Evolutionary conservation across 2,113 vertebrate genomes (phyloP), one percentile per base, ranked within the genome.

Genomic region (Colius striatus): DNA sequence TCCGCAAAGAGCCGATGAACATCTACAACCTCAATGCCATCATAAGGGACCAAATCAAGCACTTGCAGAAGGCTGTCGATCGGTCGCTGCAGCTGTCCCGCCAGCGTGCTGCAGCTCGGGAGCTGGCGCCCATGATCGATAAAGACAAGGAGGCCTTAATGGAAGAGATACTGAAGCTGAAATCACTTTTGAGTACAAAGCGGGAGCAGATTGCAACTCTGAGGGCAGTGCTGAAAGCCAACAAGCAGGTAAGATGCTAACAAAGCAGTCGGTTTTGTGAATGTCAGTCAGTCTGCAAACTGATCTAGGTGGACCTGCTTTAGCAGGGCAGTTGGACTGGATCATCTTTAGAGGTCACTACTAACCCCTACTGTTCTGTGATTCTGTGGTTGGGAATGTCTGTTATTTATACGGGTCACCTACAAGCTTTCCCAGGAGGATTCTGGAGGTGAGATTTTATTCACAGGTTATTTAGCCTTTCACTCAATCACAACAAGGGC

Each of bases 1-100:
- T 99, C 94, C 98, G 99, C 58, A 99, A 98, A 95, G 99, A 99
- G 98, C 99, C 99, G 17, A 99, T 99, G 99, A 99, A 99, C 93
- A 99, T 99, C 97, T 99, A 99, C 96, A 99, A 99, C 98, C 98
- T 99, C 91, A 99, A 99, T 29, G 99, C 99, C 97, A 99, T 99
- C 81, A 99, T 99, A 95, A 98, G 99, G 96, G 99, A 99, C 98
- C 99, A 99, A 98, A 99, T 99, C 95, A 99, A 99, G 96, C 99
- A 99, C 90, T 97, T 99, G 80, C 99, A 99, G 98, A 99, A 99
- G 96, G 99, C 99, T 2, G 99, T 99, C 5, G 99, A 99, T 79
- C 98, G 99, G 89, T 99, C 99, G 0, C 97, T 99, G 92, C 99
- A 99, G 97, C 98, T 99, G 80, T 99, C 99, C 8, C 98, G 98